Evolutionary conservation across 2,797 vertebrate species (phyloP), one percentile per base, ranked within the genome.

Genomic region (Ptychadena robeensis): DNA sequence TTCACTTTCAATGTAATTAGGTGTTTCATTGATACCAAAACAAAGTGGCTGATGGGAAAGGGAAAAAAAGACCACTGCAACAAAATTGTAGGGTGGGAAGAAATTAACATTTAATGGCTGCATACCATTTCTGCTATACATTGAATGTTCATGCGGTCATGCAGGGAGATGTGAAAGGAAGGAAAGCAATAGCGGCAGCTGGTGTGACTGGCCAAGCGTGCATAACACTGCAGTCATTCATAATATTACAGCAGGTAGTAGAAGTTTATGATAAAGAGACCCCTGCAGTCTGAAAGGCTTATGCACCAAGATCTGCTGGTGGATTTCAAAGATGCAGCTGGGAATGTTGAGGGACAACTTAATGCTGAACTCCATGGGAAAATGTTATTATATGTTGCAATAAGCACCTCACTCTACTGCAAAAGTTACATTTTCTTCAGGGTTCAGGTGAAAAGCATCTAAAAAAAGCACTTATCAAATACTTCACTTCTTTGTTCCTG

Each of bases 1-100:
- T 76, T 76, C 59, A 35, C 63, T 27, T 76, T 76, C 35, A 76
- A 65, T 76, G 35, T 76, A 76, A 76, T 76, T 76, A 76, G 73
- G 57, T 30, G 59, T 76, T 76, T 40, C 34, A 76, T 76, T 76
- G 73, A 76, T 64, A 30, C 27, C 63, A 15, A 75, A 64, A 63
- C 14, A 28, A 64, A 61, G 53, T 18, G 53, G 15, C 34, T 64
- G 57, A 64, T 59, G 48, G 48, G 71, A 27, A 40, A 59, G 14
- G 10, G 53, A 30, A 74, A 37, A 38, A 38, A 69, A 53, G 44
- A 69, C 40, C 35, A 14, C 67, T 69, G 66, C 9, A 74, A 74
- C 14, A 31, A 38, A 76, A 44, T 28, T 37, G 28, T 28, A 30
- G 35, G 27, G 27, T 61, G n/a, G 18, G 44, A 61, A 14, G 25